Conservation (phyloP, 2,113 vertebrate genomes). For the Falcunculus frontatus region DNA sequence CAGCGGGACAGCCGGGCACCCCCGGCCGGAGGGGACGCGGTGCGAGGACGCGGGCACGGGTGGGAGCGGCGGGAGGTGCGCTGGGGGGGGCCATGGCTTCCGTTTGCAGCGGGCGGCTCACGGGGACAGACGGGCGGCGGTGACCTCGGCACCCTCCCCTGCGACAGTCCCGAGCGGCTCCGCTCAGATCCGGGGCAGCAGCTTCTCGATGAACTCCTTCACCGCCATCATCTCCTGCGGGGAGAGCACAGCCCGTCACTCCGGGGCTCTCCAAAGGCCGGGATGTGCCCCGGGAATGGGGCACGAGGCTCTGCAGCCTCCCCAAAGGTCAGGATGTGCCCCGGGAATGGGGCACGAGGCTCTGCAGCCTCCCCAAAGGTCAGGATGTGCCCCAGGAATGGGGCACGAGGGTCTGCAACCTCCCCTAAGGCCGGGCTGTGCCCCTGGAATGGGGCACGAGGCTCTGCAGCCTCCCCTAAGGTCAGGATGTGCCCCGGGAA, state of each 20-base stretch:
- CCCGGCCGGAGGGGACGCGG: background rate
- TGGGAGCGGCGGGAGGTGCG: conserved; percentile 15
- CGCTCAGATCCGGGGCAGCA: conserved; percentile 91
- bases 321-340: background rate
- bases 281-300: background rate
- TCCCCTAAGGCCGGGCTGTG: fast-evolving
- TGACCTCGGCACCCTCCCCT: conserved; percentile 51
- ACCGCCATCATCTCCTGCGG: conserved; percentile 91
- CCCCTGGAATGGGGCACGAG: fast-evolving
- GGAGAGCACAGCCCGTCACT: fast-evolving
- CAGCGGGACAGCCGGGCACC: background rate
- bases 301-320: background rate
- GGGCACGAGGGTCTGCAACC: background rate
- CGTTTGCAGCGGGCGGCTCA: conserved; percentile 66
- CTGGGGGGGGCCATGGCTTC: conserved; percentile 83
- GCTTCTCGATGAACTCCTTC: conserved; percentile 95
- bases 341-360: background rate
- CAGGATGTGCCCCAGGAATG: background rate
- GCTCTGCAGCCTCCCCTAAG: background rate
- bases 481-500: background rate
- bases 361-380: background rate
- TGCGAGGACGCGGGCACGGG: background rate
- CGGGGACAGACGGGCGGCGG: conserved; percentile 72
- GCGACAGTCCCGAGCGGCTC: conserved; percentile 68
- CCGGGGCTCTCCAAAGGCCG: fast-evolving